Evolutionary conservation across 2,888 invertebrate genomes (phyloP).

Genomic region (Sclerodermus sp.): DNA sequence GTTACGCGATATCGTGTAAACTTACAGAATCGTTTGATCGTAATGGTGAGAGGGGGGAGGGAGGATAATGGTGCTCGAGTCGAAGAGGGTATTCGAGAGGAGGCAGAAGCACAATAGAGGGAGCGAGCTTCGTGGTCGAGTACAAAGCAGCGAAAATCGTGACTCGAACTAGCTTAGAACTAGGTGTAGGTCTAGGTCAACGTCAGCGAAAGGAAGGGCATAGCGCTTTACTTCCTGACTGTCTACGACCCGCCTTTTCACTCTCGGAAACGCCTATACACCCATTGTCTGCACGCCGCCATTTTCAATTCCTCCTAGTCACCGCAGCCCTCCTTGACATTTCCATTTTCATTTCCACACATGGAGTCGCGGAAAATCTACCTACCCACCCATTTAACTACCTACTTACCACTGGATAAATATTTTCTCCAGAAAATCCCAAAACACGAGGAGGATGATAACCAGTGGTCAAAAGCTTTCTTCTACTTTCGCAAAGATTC

Average conservation of each 20-base stretch:
- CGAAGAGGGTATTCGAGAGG: constrained; percentile 8
- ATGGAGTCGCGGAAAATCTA: constrained; percentile 5
- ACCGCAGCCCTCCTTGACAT: constrained; percentile 4
- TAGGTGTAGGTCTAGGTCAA: constrained; percentile 35
- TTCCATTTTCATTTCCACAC: constrained; percentile 7
- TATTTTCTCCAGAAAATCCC: too few relatives aligned
- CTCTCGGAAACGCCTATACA: constrained; percentile 14
- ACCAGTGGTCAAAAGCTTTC: too few relatives aligned
- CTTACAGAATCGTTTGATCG: too few relatives aligned
- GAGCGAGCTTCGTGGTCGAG: not conserved
- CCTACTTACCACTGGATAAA: too few relatives aligned
- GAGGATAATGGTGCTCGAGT: too few relatives aligned
- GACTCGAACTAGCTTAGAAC: constrained; percentile 8
- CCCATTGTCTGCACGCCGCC: constrained; percentile 2
- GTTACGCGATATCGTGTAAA: too few relatives aligned
- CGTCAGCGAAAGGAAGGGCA: constrained; percentile 19
- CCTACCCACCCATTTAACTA: constrained; percentile 3
- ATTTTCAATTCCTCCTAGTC: constrained; percentile 7
- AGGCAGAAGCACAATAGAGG: constrained; percentile 24
- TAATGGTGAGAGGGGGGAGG: too few relatives aligned
- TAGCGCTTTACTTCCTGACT: constrained; percentile 35
- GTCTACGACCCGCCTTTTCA: constrained; percentile 33
- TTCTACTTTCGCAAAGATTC: too few relatives aligned
- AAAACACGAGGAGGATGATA: too few relatives aligned
- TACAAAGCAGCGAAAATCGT: not conserved